Evolutionary conservation across 2,888 invertebrate genomes (phyloP).

Genomic region (Pseudococcus jackbeardsleyi): DNA sequence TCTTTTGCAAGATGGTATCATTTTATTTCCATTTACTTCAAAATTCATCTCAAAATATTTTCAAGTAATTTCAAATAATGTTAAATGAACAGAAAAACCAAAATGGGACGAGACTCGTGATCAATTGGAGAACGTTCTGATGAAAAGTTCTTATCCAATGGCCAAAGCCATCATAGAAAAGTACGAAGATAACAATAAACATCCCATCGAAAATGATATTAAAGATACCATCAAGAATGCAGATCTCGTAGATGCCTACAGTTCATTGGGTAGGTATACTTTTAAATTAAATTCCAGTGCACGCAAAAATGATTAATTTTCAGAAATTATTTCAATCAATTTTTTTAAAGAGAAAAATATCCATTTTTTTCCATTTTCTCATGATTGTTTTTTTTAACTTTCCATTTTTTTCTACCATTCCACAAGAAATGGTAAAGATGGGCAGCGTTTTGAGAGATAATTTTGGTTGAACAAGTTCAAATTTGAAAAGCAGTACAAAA

Average conservation of each 20-base stretch:
- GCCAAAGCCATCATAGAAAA: neutral
- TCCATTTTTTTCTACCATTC: no score
- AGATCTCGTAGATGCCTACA: neutral
- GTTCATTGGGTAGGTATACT: neutral
- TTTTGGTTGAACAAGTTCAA: no score
- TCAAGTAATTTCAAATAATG: neutral
- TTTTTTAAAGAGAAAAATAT: no score
- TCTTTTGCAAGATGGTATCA: neutral
- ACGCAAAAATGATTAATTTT: no score
- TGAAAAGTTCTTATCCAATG: neutral
- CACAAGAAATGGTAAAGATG: no score
- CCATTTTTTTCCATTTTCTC: no score
- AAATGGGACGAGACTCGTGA: neutral
- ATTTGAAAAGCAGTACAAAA: no score
- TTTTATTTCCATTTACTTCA: neutral
- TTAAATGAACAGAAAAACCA: neutral
- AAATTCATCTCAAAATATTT: neutral
- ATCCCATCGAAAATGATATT: constrained; percentile 6
- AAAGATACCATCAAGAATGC: neutral
- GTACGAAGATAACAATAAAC: neutral
- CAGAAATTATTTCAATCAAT: no score
- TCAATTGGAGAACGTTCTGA: neutral
- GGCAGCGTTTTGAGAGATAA: no score
- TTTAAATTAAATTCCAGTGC: no score
- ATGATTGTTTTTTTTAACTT: no score